Evolutionary conservation across 1,140 invertebrate genomes (phyloP).

Genomic region (Aleiodes sp.): DNA sequence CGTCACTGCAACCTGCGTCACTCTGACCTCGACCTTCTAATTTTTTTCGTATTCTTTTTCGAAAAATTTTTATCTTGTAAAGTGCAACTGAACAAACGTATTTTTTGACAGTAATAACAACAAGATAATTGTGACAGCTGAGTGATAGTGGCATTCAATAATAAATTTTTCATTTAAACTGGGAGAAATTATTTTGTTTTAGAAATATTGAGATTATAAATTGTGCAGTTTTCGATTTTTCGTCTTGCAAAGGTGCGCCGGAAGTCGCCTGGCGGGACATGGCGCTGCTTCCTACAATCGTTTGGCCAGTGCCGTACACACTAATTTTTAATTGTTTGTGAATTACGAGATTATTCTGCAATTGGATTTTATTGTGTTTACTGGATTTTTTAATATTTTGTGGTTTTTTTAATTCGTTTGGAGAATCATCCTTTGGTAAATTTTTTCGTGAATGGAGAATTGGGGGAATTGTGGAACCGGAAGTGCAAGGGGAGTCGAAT

Average conservation of each 20-base stretch:
- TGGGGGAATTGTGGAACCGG: neutral
- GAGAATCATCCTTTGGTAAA: neutral
- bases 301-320: slow-evolving; percentile 34
- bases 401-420: neutral
- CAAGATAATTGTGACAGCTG: no score
- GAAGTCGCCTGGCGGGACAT: slow-evolving; percentile 35
- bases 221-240: neutral
- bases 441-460: neutral
- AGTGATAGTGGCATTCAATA: no score
- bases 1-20: no score
- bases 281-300: slow-evolving; percentile 36
- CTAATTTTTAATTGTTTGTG: slow-evolving; percentile 23
- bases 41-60: no score
- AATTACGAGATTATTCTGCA: no score
- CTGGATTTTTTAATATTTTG: slow-evolving; percentile 14
- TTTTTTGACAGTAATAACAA: no score
- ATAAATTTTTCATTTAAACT: no score
- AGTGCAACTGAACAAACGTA: no score
- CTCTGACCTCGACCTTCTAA: no score
- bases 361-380: slow-evolving; percentile 20
- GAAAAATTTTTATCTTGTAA: no score
- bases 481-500: neutral
- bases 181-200: no score
- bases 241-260: slow-evolving; percentile 18
- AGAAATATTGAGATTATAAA: neutral